Evolutionary conservation across 1,140 invertebrate genomes (phyloP), one percentile per base, ranked within the genome.

Genomic region (Ceratosolen fusciceps): DNA sequence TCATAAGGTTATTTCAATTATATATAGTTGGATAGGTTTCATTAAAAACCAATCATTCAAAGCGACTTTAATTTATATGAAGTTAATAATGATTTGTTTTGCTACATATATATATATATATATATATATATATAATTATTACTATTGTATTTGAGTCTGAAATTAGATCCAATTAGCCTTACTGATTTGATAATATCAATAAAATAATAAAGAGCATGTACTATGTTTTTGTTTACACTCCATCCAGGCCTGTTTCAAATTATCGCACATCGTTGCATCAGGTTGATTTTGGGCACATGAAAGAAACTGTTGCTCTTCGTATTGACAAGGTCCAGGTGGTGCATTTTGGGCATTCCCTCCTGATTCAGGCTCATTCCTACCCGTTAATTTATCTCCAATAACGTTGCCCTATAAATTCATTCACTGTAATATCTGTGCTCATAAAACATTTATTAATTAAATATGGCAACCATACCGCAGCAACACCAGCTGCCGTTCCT

Each of bases 401-500:
- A 78, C 56, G 29, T 72, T 80, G 39, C 74, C 77, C 79, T 84
- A 80, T 16, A 39, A 75, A 71, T 81, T 72, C 74, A 43, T 43
- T 62, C 77, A 68, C 71, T 56, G 21, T 47, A 43, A 70, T 77
- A 68, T 34, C n/a, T 47, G 16, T 52, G 49, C 21, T 73, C 10
- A 65, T 60, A 7, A 75, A 19, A 76, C 9, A 16, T 31, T 73
- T 0, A 49, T 79, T 70, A 49, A 67, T 77, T 77, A 56, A 34
- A 26, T 26, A 80, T 52, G 10, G 14, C 65, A 8, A 52, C 1
- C 37, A 52, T 81, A 84, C 80, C 81, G 83, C 79, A 70, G 81
- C 80, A 74, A 83, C 80, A 47, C 81, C 82, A 14, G 81, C 83
- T 74, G 82, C 81, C 14, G 81, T 83, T 67, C 81, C 83, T 39